Conservation (phyloP, 2,113 vertebrate species). For the Eulacestoma nigropectus region DNA sequence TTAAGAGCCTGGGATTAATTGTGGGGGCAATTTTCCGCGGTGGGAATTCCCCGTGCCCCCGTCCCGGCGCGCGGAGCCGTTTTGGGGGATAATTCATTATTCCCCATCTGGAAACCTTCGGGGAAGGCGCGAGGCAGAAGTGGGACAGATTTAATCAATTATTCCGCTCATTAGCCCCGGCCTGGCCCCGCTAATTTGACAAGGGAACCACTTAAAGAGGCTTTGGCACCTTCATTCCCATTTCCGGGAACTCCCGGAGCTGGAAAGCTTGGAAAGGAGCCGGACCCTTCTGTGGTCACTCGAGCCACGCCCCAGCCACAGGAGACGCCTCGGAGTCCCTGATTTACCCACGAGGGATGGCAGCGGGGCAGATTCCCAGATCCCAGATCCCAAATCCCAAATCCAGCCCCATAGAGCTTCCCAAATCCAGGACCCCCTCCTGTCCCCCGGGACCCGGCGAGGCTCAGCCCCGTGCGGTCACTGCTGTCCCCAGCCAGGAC, state of each 20-base stretch:
- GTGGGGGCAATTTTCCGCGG: neutral
- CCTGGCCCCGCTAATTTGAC: neutral
- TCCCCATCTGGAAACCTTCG: slow-evolving; percentile 46
- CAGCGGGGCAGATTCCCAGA: neutral
- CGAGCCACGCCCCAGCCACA: neutral
- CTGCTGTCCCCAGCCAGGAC: neutral
- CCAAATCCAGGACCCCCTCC: neutral
- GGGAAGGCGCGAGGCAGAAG: slow-evolving; percentile 43
- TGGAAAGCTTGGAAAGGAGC: neutral
- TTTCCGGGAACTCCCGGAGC: neutral
- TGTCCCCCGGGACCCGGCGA: fast-evolving
- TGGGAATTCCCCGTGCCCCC: neutral
- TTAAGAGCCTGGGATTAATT: slow-evolving; percentile 35
- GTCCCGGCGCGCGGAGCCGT: neutral
- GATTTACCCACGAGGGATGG: neutral
- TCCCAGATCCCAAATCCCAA: neutral
- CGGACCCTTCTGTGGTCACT: fast-evolving
- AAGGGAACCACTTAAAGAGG: neutral
- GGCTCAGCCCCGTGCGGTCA: neutral
- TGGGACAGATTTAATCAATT: slow-evolving; percentile 50
- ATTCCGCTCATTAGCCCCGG: slow-evolving; percentile 27
- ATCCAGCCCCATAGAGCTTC: fast-evolving
- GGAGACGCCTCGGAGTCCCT: neutral
- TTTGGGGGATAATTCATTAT: neutral
- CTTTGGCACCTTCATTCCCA: neutral